phyloP scores from a whole-genome alignment of 2,797 vertebrate species.

The Sebastes flavidus region DNA sequence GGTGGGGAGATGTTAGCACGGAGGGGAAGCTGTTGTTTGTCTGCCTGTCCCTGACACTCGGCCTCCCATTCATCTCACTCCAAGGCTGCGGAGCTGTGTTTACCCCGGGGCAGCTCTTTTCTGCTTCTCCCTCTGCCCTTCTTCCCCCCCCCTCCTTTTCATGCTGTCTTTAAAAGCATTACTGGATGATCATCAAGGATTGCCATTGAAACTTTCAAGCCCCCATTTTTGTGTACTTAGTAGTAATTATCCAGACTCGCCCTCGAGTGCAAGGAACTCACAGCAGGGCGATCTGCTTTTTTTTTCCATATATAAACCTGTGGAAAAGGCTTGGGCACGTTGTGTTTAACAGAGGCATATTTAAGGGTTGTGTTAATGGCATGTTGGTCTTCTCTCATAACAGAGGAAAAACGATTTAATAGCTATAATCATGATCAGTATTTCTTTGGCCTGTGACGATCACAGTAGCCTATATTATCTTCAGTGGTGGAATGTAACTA shows the following conservation, averaged over 20 bases:
- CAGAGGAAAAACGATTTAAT: not conserved
- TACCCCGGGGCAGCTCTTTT: constrained; percentile 72
- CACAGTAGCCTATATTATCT: not conserved
- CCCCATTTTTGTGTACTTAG: constrained; percentile 73
- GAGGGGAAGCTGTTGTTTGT: constrained; percentile 71
- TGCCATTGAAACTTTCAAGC: constrained; percentile 71
- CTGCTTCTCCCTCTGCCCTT: constrained; percentile 58
- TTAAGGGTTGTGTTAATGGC: constrained; percentile 25
- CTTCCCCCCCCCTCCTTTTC: constrained; percentile 52
- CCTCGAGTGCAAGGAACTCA: constrained; percentile 49
- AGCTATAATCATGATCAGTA: not conserved
- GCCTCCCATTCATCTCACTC: constrained; percentile 75
- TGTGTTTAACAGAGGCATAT: constrained; percentile 17
- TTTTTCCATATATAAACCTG: constrained; percentile 30
- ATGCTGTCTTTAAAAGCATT: constrained; percentile 79
- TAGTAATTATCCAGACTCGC: constrained; percentile 68
- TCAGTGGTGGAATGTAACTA: not conserved
- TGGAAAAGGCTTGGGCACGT: constrained; percentile 18
- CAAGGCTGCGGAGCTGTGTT: constrained; percentile 58
- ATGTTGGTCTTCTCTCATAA: constrained; percentile 11
- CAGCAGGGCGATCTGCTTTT: constrained; percentile 6
- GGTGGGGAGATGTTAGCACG: constrained; percentile 76
- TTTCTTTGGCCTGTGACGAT: not conserved
- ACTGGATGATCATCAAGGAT: constrained; percentile 77
- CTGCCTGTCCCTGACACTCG: constrained; percentile 78